Percentiles rank a stretch among this genome's conserved stretches.
phyloP scores from a whole-genome alignment of 2,888 invertebrate species.

The Eristalis intricaria region DNA sequence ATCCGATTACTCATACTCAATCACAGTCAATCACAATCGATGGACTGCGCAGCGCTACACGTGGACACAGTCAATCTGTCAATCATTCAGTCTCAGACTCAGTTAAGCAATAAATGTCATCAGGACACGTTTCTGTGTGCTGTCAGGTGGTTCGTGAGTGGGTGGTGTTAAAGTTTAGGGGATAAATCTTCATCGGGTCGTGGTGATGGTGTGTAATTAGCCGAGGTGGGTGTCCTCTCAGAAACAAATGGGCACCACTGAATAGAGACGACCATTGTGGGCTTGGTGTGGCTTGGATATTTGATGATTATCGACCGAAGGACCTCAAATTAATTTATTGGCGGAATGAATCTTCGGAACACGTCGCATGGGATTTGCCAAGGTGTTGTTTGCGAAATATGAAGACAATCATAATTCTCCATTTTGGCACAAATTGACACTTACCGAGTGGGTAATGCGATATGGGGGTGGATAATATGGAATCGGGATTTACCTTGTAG shows the following conservation, averaged over 20 bases:
- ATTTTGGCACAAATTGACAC: constrained; percentile 2
- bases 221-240: constrained; percentile 18
- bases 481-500: neutral
- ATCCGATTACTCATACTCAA: constrained; percentile 35
- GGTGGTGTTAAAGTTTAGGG: constrained; percentile 1
- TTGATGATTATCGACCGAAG: constrained; percentile 25
- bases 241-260: neutral
- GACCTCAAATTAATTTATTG: constrained; percentile 3
- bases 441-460: neutral
- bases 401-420: neutral
- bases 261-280: neutral
- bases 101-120: constrained; percentile 36
- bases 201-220: constrained; percentile 1
- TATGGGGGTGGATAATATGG: neutral
- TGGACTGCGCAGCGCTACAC: neutral
- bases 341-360: neutral
- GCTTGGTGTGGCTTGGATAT: constrained; percentile 3
- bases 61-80: constrained; percentile 30
- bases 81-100: constrained; percentile 11
- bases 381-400: neutral
- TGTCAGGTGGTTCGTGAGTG: constrained; percentile 2
- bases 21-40: constrained; percentile 23
- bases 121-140: neutral
- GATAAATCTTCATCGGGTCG: constrained; percentile 23
- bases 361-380: neutral